Conservation (phyloP, 2,888 invertebrate species). For the Lochmaea capreae region DNA sequence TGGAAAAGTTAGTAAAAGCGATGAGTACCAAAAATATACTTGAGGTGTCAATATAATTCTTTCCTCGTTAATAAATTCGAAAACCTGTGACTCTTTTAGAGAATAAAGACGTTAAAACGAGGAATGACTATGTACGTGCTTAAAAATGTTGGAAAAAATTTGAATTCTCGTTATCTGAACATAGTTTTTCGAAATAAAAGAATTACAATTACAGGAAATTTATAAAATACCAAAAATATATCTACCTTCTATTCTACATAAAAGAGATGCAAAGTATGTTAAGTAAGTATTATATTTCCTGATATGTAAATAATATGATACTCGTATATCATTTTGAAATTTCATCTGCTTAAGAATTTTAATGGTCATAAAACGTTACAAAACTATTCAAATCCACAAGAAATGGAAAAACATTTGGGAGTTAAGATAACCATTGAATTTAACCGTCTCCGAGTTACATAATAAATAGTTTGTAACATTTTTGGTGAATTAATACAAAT, state of each 20-base stretch:
- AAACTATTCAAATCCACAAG: not conserved
- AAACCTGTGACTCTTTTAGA: too few relatives aligned
- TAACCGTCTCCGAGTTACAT: not conserved
- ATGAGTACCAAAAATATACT: too few relatives aligned
- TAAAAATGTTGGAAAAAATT: not conserved
- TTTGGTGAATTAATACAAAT: not conserved
- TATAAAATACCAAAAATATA: not conserved
- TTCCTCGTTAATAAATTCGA: too few relatives aligned
- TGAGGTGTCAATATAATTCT: too few relatives aligned
- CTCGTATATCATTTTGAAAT: slow-evolving; percentile 7
- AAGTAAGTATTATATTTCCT: not conserved
- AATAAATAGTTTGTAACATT: not conserved
- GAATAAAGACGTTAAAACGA: not conserved
- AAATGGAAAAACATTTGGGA: not conserved
- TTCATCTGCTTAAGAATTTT: slow-evolving; percentile 1
- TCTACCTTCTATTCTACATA: not conserved
- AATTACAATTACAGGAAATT: not conserved
- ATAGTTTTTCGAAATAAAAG: not conserved
- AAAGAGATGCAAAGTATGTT: slow-evolving; percentile 1
- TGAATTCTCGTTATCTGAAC: not conserved
- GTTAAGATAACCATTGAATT: not conserved
- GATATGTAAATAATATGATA: slow-evolving; percentile 1
- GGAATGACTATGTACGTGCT: not conserved
- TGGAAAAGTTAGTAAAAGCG: too few relatives aligned
- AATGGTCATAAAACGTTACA: not conserved